Percentiles rank a stretch among this genome's conserved stretches.
phyloP scores from a whole-genome alignment of 2,113 vertebrate species.

The Mormyrus lacerda region DNA sequence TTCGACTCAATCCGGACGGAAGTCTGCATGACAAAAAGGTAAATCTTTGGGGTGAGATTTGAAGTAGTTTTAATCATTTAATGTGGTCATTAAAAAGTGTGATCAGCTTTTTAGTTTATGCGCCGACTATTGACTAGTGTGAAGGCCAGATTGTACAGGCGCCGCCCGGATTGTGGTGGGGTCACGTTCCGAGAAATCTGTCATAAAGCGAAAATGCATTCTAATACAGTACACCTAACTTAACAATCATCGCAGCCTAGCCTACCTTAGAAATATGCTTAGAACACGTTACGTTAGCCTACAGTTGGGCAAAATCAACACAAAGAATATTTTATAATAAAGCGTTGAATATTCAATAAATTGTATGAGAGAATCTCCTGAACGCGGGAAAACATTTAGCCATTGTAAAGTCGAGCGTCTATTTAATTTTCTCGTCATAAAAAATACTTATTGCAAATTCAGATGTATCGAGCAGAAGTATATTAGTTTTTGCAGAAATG shows the following conservation, averaged over 20 bases:
- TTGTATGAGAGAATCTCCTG: background rate
- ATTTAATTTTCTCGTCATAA: background rate
- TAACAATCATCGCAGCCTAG: background rate
- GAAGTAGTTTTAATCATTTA: background rate
- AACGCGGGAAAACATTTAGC: background rate
- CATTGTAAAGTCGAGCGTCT: background rate
- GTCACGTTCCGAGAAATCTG: background rate
- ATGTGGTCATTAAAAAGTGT: background rate
- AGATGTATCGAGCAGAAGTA: background rate
- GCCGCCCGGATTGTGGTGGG: background rate
- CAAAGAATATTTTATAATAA: background rate
- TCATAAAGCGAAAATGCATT: background rate
- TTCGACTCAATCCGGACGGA: slow-evolving; percentile 75
- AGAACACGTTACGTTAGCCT: background rate
- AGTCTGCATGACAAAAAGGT: slow-evolving; percentile 81
- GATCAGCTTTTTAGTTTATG: background rate
- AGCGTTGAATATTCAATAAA: background rate
- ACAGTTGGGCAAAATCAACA: background rate
- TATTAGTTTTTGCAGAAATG: background rate
- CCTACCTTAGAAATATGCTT: background rate
- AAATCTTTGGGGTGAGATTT: slow-evolving; percentile 24
- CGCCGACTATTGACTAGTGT: background rate
- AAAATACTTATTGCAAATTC: background rate
- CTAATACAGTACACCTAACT: background rate
- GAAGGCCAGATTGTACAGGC: background rate